Base-by-base conservation (phyloP, 1,140 invertebrate genomes). In the Rhopalosiphum padi region DNA sequence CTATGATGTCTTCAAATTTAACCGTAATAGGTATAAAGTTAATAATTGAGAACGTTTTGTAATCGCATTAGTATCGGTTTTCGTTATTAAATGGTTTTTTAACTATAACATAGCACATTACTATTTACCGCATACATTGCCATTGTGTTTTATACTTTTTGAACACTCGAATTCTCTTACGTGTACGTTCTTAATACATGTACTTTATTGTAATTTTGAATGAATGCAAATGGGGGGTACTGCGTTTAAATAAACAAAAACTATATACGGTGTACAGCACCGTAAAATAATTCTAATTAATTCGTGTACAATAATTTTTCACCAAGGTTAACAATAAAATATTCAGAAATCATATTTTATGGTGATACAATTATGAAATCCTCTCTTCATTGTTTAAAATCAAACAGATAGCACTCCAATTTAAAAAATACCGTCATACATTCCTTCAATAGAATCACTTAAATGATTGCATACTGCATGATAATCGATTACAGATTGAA, bases 331-430 rank as follows among this genome's bases (percentile, higher is more conserved):
- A n/a, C n/a, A 77, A 77, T 77, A n/a, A 85, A 85, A 85, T 41
- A 85, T 85, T 85, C 83, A 85, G 23, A 85, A 85, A 85, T 85
- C 83, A 41, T 85, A 85, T 85, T 85, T 85, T 85, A 77, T n/a
- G 60, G 15, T n/a, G 60, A 77, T 77, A 77, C n/a, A 68, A 68
- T 60, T 41, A 23, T 83, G 22, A 37, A 85, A 82, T 83, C 18
- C 35, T 37, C 21, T 83, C 22, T 83, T 85, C 83, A 85, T 25
- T 85, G 37, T 85, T 85, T 43, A 25, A 85, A 85, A 85, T 85
- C 41, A 9, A 85, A 85, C 23, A 83, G 22, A 83, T 83, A 23
- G 18, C 77, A 37, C 37, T 85, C 43, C 9, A 43, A 43, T 41
- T 85, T 85, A 85, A 85, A n/a, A 85, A 85, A 85, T 85, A 43